Base-by-base conservation (phyloP, 2,797 vertebrate genomes). In the Sebastes alutus region DNA sequence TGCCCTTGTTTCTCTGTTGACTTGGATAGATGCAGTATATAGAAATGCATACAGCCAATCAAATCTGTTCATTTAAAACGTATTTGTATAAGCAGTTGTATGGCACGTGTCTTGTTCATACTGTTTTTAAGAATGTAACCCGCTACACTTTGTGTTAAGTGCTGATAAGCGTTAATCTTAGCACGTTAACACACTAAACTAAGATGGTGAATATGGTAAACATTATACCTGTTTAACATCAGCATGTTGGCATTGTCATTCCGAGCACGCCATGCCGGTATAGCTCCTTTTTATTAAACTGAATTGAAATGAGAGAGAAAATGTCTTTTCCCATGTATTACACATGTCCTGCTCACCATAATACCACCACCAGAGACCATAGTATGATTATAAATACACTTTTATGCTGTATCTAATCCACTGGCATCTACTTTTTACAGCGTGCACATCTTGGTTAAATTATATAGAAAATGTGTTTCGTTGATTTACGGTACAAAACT, bases 401-500 rank as follows among this genome's bases (percentile, higher is more conserved):
- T 38, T 74, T 22, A 54, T 54, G 2, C 20, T 54, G 8, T 58
- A 22, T 3, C n/a, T 52, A 7, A 4, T 66, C n/a, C 1, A 5
- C 32, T 56, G 56, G 29, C 10, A 20, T 35, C 18, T 59, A 16
- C 27, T 25, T 52, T 35, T 49, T 38, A 35, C 13, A 27, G 7
- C 20, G 9, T 59, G 13, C n/a, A 56, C 64, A 66, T 86, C 60
- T 70, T 72, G 68, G 18, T 77, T 73, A 2, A 7, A 72, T 76
- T 62, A 52, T 35, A 38, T 13, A 42, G 27, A 20, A 32, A 46
- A 35, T 52, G 4, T 25, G 7, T 11, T 58, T 0, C 18, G 7
- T 11, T 61, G 54, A 70, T 83, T 68, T 27, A 67, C 6, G 23
- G 16, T 23, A 30, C 58, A 54, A 56, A 74, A 63, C 78, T 71